phyloP scores from a whole-genome alignment of 1,140 invertebrate genomes.

The Aricia agestis region DNA sequence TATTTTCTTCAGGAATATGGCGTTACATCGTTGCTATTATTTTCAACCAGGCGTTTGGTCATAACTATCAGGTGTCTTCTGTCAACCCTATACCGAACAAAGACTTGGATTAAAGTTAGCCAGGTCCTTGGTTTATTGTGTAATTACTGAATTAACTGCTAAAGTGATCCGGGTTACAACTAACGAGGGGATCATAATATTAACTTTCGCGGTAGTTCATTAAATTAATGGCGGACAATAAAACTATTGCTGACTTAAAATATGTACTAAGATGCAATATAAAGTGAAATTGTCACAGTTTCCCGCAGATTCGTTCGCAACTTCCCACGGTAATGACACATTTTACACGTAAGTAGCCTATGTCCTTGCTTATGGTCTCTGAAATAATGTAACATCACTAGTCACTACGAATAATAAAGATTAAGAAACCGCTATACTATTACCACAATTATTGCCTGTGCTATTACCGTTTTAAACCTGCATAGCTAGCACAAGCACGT shows the following conservation, averaged over 20 bases:
- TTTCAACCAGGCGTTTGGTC: background rate
- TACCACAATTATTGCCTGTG: no score
- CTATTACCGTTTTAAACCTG: no score
- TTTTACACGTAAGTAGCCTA: no score
- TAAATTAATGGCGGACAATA: background rate
- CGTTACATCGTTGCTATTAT: background rate
- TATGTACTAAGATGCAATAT: background rate
- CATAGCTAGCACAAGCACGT: no score
- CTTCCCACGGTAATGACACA: no score
- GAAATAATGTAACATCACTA: background rate
- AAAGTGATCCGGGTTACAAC: conserved; percentile 13
- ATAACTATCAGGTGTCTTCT: background rate
- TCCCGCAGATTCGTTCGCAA: no score
- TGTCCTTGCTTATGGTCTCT: no score
- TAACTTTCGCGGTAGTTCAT: background rate
- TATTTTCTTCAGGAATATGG: no score
- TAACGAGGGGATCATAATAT: conserved; percentile 14
- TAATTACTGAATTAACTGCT: conserved; percentile 9
- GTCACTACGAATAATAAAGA: no score
- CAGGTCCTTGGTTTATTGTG: conserved; percentile 11
- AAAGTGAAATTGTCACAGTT: no score
- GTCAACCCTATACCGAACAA: conserved; percentile 7
- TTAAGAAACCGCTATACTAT: no score
- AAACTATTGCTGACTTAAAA: background rate
- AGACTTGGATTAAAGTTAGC: background rate